Conservation (phyloP, 2,888 invertebrate species). For the Melipona beecheii region DNA sequence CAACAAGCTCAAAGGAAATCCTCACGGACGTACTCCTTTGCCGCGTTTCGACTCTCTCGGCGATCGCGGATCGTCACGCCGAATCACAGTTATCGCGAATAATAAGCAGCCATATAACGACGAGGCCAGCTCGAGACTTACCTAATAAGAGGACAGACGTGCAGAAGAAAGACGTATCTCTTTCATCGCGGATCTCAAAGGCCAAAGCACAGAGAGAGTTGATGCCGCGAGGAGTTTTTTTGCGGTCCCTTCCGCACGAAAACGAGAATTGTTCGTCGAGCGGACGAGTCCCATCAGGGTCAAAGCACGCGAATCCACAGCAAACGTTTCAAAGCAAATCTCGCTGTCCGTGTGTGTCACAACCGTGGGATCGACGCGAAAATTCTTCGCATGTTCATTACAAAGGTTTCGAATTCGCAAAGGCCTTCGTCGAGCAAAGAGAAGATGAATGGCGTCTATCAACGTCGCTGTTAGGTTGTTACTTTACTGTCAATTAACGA, state of each 20-base stretch:
- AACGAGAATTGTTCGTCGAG: slow-evolving; percentile 41
- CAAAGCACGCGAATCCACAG: neutral
- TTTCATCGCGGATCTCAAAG: slow-evolving; percentile 39
- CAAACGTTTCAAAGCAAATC: slow-evolving; percentile 7
- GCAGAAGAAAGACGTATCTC: slow-evolving; percentile 15
- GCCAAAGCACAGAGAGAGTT: neutral
- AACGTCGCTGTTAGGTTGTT: too few relatives aligned
- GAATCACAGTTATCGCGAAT: slow-evolving; percentile 25
- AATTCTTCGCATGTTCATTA: slow-evolving; percentile 24
- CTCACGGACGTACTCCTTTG: neutral
- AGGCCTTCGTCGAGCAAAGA: too few relatives aligned
- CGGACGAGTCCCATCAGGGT: slow-evolving; percentile 4
- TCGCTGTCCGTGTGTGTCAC: neutral
- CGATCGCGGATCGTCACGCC: neutral
- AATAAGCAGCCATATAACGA: slow-evolving; percentile 31
- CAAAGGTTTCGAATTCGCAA: neutral
- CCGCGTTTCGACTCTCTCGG: neutral
- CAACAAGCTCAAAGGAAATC: slow-evolving; percentile 29
- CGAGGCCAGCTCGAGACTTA: slow-evolving; percentile 17
- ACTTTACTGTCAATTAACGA: slow-evolving; percentile 12
- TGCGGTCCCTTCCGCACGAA: slow-evolving; percentile 20
- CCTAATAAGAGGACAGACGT: slow-evolving; percentile 33
- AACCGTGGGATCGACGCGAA: neutral
- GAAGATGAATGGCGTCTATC: too few relatives aligned
- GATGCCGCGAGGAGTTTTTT: slow-evolving; percentile 37